Base-by-base conservation (phyloP, 2,797 vertebrate genomes). In the Eurystomus glaucurus region DNA sequence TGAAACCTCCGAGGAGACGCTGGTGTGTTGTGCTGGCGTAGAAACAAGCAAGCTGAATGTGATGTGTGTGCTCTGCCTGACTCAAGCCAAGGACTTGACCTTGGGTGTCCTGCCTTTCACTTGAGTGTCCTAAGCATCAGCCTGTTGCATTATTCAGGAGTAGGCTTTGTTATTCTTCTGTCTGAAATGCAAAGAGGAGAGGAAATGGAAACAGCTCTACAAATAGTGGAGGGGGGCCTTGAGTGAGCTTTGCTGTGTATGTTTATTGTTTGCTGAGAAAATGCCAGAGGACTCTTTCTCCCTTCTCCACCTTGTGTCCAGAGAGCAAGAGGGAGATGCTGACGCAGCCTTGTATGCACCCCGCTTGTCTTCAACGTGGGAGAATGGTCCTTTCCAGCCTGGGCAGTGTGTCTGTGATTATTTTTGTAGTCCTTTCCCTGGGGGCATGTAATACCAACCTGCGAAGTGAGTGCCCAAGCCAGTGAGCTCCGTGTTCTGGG, bases 301-400 rank as follows among this genome's bases (percentile, higher is more conserved):
- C 51, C 20, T 61, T 79, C 17, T 89, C 25, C 14, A 28, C n/a
- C 19, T n/a, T 3, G 0, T 51, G 31, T 75, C 31, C 41, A 35
- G 28, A 82, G 45, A 65, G 28, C 35, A 41, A n/a, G 17, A 62
- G 4, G 9, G 26, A 79, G 54, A 7, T 64, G 48, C 19, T 62
- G 65, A 41, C 5, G 2, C 35, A 76, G 43, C 16, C 70, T 45
- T 54, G 16, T 21, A 11, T 11, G 7, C 11, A 46, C 54, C 19
- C 51, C 3, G 0, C 37, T 75, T 74, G 11, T 35, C 43, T n/a
- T 46, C 31, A 71, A 35, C 19, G 2, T n/a, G 19, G 14, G 9
- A 77, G 46, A 66, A 25, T 11, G 41, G 22, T 14, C 45, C n/a
- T 71, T 85, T 71, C 61, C 52, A 68, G 39, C 46, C 2, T 39